Conservation (phyloP, 2,888 invertebrate genomes). For the Gymnosoma rotundatum region DNA sequence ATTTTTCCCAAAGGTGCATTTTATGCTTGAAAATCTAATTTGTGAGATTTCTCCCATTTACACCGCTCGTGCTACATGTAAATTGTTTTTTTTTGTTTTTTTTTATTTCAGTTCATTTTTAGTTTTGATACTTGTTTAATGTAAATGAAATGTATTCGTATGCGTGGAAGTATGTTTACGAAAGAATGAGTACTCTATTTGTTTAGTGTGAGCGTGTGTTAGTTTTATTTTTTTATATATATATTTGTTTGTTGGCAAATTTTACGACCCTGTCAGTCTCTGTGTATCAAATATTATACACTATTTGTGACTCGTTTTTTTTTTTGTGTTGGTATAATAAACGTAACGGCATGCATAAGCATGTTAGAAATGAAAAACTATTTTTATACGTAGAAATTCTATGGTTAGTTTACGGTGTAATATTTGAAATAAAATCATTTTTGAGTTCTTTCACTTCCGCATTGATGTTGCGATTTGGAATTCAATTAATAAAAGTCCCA, state of each 20-base stretch:
- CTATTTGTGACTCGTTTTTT: constrained; percentile 34
- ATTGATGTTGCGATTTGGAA: background rate
- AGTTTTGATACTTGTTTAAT: constrained; percentile 32
- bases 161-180: constrained; percentile 7
- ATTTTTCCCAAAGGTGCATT: constrained; percentile 81
- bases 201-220: constrained; percentile 11
- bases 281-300: constrained; percentile 50
- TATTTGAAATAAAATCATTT: constrained; percentile 39
- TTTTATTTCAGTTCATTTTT: constrained; percentile 4
- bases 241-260: constrained; percentile 55
- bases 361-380: constrained; percentile 44
- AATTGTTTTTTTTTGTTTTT: constrained; percentile 58
- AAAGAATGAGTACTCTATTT: background rate
- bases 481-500: constrained; percentile 29
- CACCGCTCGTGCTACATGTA: constrained; percentile 65
- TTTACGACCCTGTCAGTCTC: constrained; percentile 62
- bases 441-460: background rate
- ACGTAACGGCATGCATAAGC: constrained; percentile 33
- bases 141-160: background rate
- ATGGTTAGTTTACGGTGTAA: constrained; percentile 46
- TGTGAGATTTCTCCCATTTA: constrained; percentile 76
- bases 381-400: constrained; percentile 44
- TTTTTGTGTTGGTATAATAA: constrained; percentile 25
- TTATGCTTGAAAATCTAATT: constrained; percentile 80
- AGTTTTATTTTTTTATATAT: constrained; percentile 41